phyloP scores from a whole-genome alignment of 2,113 vertebrate species.

The Etia nguti region DNA sequence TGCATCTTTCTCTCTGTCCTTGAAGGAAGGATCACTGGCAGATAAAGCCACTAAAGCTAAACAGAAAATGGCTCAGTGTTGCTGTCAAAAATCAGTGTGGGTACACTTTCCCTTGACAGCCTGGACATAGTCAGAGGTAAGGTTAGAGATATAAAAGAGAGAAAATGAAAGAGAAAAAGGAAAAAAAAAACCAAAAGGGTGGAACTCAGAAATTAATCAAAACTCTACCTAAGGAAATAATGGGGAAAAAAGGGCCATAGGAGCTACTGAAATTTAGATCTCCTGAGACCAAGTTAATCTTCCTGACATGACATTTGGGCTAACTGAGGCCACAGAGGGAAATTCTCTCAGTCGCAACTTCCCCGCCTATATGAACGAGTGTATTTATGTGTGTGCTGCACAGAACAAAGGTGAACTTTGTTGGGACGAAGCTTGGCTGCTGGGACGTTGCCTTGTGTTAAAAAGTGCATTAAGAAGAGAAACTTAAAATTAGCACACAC shows the following conservation, averaged over 20 bases:
- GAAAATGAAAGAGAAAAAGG: background rate
- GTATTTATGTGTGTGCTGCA: background rate
- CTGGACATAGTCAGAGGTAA: background rate
- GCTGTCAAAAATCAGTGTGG: slow-evolving; percentile 34
- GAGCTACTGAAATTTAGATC: background rate
- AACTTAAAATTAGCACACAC: background rate
- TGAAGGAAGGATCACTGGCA: background rate
- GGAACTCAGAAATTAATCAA: background rate
- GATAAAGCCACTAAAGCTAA: background rate
- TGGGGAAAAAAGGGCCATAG: background rate
- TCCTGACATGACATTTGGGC: background rate
- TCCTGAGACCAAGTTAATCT: background rate
- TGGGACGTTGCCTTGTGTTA: background rate
- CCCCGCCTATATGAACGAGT: background rate
- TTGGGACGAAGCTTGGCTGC: background rate
- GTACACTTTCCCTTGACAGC: slow-evolving; percentile 33
- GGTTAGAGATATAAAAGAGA: background rate
- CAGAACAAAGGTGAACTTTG: slow-evolving; percentile 18
- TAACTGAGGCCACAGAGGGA: background rate
- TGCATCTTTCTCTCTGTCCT: background rate
- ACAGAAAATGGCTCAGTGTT: background rate
- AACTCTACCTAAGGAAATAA: background rate
- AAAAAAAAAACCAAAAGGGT: background rate
- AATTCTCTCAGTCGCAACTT: background rate
- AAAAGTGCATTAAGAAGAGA: slow-evolving; percentile 5